Evolutionary conservation across 2,113 vertebrate species (phyloP).

Genomic region (Toxotes chatareus): DNA sequence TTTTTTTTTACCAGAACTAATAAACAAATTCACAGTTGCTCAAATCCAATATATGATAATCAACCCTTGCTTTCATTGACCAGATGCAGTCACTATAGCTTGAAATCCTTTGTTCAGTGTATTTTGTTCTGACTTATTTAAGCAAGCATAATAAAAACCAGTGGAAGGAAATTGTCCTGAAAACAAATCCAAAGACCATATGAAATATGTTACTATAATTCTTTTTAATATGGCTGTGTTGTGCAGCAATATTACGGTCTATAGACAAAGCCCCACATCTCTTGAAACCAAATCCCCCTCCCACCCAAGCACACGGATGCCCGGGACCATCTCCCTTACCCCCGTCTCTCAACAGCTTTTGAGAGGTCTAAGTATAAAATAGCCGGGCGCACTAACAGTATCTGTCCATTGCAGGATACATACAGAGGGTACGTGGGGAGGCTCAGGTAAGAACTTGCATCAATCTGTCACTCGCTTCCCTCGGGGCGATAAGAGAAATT

Average conservation of each 20-base stretch:
- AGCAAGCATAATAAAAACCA: neutral
- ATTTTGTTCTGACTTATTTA: slow-evolving; percentile 4
- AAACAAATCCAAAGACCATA: neutral
- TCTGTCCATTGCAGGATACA: slow-evolving; percentile 88
- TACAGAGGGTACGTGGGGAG: slow-evolving; percentile 81
- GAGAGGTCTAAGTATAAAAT: slow-evolving; percentile 88
- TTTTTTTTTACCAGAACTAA: neutral
- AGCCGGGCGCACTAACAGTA: slow-evolving; percentile 83
- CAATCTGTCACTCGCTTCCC: slow-evolving; percentile 88
- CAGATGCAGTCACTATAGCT: neutral
- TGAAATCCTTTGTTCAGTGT: neutral
- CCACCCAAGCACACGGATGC: slow-evolving; percentile 85
- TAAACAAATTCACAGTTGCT: neutral
- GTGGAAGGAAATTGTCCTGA: neutral
- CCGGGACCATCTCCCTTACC: slow-evolving; percentile 83
- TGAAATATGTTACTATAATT: slow-evolving; percentile 22
- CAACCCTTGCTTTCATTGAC: neutral
- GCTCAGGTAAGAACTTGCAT: slow-evolving; percentile 85
- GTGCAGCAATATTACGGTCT: slow-evolving; percentile 50
- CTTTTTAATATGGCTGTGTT: slow-evolving; percentile 29
- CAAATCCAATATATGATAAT: neutral
- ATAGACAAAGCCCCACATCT: slow-evolving; percentile 75
- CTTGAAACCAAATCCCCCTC: slow-evolving; percentile 86
- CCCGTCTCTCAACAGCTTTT: slow-evolving; percentile 91
- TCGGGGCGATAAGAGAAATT: slow-evolving; percentile 87